Percentiles rank a stretch among this genome's conserved stretches.
Evolutionary conservation across 2,797 vertebrate species (phyloP).

Genomic region (Smutsia temminckii): DNA sequence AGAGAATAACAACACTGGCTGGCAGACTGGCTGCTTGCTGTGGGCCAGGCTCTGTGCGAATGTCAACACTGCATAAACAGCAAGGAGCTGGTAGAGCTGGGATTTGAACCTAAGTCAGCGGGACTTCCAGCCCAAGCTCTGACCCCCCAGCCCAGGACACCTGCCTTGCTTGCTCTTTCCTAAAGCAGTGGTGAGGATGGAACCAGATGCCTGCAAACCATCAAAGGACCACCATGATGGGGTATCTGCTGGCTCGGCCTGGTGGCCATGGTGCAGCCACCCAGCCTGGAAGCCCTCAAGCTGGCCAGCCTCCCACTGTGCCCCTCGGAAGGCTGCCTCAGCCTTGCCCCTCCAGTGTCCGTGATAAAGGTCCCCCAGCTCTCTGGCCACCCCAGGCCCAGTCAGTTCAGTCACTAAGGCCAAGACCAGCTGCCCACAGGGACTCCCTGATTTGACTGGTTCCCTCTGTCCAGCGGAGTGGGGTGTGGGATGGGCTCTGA

Average conservation of each 20-base stretch:
- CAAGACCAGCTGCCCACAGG: background rate
- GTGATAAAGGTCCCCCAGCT: background rate
- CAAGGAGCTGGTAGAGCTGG: background rate
- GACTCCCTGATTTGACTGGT: background rate
- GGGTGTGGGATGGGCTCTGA: background rate
- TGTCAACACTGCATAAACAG: background rate
- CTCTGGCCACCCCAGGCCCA: background rate
- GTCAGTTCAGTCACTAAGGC: background rate
- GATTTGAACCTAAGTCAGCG: background rate
- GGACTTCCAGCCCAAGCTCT: background rate
- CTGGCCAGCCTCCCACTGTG: background rate
- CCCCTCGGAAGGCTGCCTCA: background rate
- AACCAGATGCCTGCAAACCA: background rate
- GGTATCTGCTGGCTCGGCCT: background rate
- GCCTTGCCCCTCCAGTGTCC: background rate
- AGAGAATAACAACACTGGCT: background rate
- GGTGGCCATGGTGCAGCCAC: background rate
- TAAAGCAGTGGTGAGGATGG: background rate
- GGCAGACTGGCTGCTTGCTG: background rate
- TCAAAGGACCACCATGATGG: background rate
- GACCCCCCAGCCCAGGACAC: background rate
- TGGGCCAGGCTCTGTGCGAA: background rate
- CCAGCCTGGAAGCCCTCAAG: background rate
- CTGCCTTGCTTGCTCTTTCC: background rate
- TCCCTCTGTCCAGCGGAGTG: background rate